Base-by-base conservation (phyloP, 1,140 invertebrate species). In the Triops cancriformis region DNA sequence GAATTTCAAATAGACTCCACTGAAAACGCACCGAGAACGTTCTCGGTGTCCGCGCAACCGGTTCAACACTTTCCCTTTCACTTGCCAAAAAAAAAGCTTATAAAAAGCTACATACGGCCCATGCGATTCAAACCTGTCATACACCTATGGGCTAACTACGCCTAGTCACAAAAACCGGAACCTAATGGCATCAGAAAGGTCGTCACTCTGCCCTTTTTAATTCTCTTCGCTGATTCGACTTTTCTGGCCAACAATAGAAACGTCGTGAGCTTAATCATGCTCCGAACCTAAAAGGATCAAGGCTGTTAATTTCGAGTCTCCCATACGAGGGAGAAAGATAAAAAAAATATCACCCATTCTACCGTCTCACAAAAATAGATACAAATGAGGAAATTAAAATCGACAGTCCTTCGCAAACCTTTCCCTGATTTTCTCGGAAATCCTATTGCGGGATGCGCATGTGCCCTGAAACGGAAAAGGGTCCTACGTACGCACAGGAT, bases 31-130 rank as follows among this genome's bases (percentile, higher is more conserved):
- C 51, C 51, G 0, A 6, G 51, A 64, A 64, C 18, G 31, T 37
- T 37, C 7, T 64, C n/a, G 10, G 51, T n/a, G 9, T 64, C 45
- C 7, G 45, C 14, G 45, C 14, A 64, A 64, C 51, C 51, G 51
- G 51, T 64, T 64, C 51, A 23, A 64, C 51, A 2, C 51, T 64
- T 64, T 64, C 51, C 51, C 51, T 64, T 64, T 64, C 51, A 64
- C 51, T 64, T 64, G 51, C 18, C n/a, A n/a, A n/a, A n/a, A 64
- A 64, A 4, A 0, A 1, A 2, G 23, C 14, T 18, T 6, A 64
- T n/a, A 64, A 18, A 64, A 18, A 0, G 14, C 23, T 64, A n/a
- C 7, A 11, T 64, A 6, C 51, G 23, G 14, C 51, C n/a, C 23
- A 2, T n/a, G 23, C n/a, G 51, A 64, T 64, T n/a, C 4, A 64